Percentiles rank a stretch among this genome's conserved stretches.
phyloP scores from a whole-genome alignment of 2,888 invertebrate genomes.

The Cephus pygmeus region DNA sequence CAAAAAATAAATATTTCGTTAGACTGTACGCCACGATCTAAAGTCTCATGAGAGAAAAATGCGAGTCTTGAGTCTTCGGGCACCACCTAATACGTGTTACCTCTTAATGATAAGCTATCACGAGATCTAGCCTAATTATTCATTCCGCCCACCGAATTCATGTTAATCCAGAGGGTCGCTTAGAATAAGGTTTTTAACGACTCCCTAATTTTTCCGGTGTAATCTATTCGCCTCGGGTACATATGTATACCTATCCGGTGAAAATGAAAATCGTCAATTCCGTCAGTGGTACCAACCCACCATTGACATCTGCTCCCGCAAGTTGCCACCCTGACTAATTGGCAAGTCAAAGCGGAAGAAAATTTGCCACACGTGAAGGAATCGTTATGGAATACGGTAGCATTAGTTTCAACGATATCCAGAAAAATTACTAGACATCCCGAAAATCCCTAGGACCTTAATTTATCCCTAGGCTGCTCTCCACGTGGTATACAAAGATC shows the following conservation, averaged over 20 bases:
- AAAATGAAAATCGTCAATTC: neutral
- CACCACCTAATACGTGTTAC: constrained; percentile 7
- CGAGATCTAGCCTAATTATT: constrained; percentile 21
- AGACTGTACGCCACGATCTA: neutral
- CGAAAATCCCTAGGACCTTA: neutral
- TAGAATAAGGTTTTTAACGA: constrained; percentile 12
- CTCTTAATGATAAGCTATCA: constrained; percentile 24
- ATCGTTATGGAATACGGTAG: neutral
- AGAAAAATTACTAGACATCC: neutral
- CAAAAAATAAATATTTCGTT: neutral
- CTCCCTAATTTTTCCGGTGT: constrained; percentile 2
- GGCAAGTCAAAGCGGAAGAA: neutral
- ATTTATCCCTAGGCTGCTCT: neutral
- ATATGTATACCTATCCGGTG: neutral
- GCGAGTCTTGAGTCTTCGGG: neutral
- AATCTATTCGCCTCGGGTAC: neutral
- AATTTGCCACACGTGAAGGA: neutral
- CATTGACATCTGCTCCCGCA: neutral
- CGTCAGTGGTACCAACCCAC: neutral
- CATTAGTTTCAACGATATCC: neutral
- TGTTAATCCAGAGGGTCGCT: constrained; percentile 13
- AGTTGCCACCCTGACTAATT: neutral
- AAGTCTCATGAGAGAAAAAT: neutral
- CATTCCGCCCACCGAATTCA: constrained; percentile 15
- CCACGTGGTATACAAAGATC: neutral